phyloP scores from a whole-genome alignment of 2,797 vertebrate species.

The Hafferia zeledoni region DNA sequence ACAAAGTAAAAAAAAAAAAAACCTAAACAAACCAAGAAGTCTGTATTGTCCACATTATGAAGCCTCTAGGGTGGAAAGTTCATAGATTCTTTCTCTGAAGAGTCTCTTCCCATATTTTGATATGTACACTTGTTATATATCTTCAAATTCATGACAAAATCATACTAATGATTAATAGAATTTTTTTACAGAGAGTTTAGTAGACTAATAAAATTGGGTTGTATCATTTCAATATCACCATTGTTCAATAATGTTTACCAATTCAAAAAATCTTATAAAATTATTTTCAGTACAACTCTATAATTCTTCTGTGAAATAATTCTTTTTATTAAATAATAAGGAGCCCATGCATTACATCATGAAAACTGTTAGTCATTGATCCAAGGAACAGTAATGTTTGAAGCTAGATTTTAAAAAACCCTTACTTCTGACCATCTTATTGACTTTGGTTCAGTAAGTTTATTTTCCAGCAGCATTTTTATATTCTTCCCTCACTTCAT shows the following conservation, averaged over 20 bases:
- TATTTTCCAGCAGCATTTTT: slow-evolving; percentile 42
- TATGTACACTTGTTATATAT: background rate
- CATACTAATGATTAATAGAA: background rate
- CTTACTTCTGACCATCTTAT: background rate
- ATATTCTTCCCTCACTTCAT: background rate
- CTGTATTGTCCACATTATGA: background rate
- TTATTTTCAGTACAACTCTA: background rate
- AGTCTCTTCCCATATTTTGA: background rate
- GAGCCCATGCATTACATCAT: background rate
- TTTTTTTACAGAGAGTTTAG: background rate
- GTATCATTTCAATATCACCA: background rate
- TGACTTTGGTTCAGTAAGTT: slow-evolving; percentile 30
- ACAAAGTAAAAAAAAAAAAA: no score
- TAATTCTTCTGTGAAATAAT: background rate
- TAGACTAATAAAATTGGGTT: background rate
- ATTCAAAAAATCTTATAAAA: slow-evolving; percentile 6
- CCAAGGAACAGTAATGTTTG: background rate
- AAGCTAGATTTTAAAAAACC: background rate
- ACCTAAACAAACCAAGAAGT: accelerated
- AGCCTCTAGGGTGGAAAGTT: background rate
- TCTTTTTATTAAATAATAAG: background rate
- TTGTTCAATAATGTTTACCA: background rate
- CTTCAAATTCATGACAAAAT: background rate
- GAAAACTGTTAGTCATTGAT: background rate
- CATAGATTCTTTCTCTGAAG: background rate